Evolutionary conservation across 37 sponge, comb jelly and placozoan genomes (phyloP), one percentile per base, ranked within the genome.

Genomic region (Chondrosia reniformis): DNA sequence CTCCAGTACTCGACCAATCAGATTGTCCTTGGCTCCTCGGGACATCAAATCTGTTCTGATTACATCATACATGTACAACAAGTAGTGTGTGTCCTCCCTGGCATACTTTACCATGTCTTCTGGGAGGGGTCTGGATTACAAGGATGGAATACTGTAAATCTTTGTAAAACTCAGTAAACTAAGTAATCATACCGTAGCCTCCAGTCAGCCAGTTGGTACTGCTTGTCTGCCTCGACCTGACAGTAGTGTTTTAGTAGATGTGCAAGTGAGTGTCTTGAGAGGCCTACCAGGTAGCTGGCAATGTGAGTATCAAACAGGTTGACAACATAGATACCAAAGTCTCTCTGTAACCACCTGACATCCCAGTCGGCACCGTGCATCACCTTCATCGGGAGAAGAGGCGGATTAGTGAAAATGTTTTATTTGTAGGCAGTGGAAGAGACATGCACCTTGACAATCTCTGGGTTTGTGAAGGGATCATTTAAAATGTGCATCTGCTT

Each of bases 161-260:
- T 19, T 6, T n/a, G n/a, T n/a, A n/a, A n/a, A n/a, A n/a, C n/a
- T n/a, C n/a, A n/a, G n/a, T n/a, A n/a, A n/a, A n/a, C n/a, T n/a
- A n/a, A n/a, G n/a, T n/a, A n/a, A 44, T 22, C 56, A 33, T 63
- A 89, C 87, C 97, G 81, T n/a, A 94, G 82, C 45, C 98, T 85
- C 98, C 98, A 97, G 67, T 97, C 98, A 22, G 98, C 98, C 67
- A 97, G 72, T 78, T 96, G 97, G 85, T 83, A 97, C 80, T 92
- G 88, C 52, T 97, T 97, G 79, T 94, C 84, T 3, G 93, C 98
- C 38, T 86, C 58, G 28, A 97, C 95, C 24, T 55, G 66, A 54
- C 98, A 97, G 84, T 93, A 94, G 74, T 87, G 82, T 58, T 80
- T 76, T 12, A 97, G 86, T 24, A 97, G 87, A 63, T 82, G 93